Evolutionary conservation across 2,888 invertebrate species (phyloP).

Genomic region (Napeogenes inachia): DNA sequence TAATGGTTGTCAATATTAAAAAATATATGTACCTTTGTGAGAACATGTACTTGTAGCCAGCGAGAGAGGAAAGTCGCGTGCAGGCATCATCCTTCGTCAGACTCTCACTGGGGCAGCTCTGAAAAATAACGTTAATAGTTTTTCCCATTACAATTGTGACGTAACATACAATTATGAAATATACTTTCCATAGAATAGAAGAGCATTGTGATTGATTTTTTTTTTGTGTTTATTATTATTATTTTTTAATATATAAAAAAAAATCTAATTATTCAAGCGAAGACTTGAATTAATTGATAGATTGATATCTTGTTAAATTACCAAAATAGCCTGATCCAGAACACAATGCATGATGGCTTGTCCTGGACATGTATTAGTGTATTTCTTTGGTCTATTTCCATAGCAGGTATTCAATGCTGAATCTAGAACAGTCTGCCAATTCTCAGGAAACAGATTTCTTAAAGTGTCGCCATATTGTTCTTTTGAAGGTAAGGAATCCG

Average conservation of each 20-base stretch:
- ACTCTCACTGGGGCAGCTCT: constrained; percentile 56
- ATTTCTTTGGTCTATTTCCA: constrained; percentile 40
- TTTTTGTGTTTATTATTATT: too few relatives aligned
- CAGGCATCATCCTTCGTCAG: constrained; percentile 49
- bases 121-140: constrained; percentile 21
- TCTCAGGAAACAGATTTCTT: constrained; percentile 41
- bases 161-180: too few relatives aligned
- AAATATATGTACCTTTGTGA: constrained; percentile 53
- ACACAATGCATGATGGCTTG: constrained; percentile 61
- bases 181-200: too few relatives aligned
- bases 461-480: constrained; percentile 38
- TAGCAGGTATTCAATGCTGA: constrained; percentile 49
- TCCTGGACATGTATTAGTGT: constrained; percentile 58
- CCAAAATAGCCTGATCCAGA: constrained; percentile 58
- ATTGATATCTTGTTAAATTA: constrained; percentile 22
- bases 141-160: background rate
- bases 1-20: background rate
- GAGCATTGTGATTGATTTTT: too few relatives aligned
- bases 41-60: constrained; percentile 57
- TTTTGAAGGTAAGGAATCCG: constrained; percentile 43
- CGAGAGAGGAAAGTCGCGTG: constrained; percentile 46
- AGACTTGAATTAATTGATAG: background rate
- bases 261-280: background rate
- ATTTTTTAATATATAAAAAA: background rate
- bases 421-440: constrained; percentile 48